Conservation (phyloP, 2,888 invertebrate species). For the Folsomia manolachei region DNA sequence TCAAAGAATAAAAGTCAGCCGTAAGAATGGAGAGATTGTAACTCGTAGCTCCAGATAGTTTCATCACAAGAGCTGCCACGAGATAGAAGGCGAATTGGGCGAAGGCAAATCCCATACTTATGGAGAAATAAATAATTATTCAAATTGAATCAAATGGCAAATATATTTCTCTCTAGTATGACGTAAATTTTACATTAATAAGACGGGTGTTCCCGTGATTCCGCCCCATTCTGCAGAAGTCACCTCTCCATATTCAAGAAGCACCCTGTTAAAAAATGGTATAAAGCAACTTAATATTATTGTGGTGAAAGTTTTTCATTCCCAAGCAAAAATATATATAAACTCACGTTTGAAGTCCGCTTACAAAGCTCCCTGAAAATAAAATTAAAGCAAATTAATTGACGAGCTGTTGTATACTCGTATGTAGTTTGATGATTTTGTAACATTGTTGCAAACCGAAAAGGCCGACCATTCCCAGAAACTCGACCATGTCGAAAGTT, state of each 20-base stretch:
- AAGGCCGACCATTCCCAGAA: conserved; percentile 75
- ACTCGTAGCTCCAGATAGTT: conserved; percentile 75
- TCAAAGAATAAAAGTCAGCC: conserved; percentile 74
- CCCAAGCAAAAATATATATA: too few species aligned
- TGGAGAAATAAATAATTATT: too few species aligned
- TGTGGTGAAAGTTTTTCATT: background rate
- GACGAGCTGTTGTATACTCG: too few species aligned
- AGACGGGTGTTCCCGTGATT: conserved; percentile 60
- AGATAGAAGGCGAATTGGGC: conserved; percentile 75
- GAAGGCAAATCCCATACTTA: conserved; percentile 65
- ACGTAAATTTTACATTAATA: too few species aligned
- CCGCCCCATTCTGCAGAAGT: conserved; percentile 64
- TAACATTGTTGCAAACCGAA: too few species aligned
- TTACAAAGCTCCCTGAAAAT: conserved; percentile 71
- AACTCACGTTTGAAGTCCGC: conserved; percentile 74
- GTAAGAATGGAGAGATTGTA: conserved; percentile 72
- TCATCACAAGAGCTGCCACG: conserved; percentile 70
- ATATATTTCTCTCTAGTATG: too few species aligned
- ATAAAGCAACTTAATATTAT: background rate
- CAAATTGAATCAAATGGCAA: too few species aligned
- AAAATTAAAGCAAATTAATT: too few species aligned
- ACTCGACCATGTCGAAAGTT: conserved; percentile 67
- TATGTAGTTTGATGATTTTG: too few species aligned
- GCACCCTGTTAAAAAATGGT: conserved; percentile 55
- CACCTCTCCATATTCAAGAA: conserved; percentile 69